phyloP scores from a whole-genome alignment of 2,888 invertebrate genomes.

The Pyrocoelia pectoralis region DNA sequence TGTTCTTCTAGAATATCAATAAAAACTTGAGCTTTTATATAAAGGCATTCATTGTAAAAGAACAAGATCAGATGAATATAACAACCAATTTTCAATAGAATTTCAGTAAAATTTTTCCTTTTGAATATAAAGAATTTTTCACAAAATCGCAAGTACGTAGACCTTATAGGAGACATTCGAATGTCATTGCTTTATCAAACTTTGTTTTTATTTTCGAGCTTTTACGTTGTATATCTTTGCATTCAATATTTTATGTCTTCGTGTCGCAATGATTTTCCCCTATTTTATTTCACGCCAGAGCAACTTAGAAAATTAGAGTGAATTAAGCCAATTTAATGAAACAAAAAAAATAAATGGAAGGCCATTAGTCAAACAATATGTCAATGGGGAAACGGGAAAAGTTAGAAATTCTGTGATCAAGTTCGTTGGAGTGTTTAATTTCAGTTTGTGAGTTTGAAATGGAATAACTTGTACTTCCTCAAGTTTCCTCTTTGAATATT shows the following conservation, averaged over 20 bases:
- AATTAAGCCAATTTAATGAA: too few relatives aligned
- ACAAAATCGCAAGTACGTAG: neutral
- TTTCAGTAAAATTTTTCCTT: conserved; percentile 1
- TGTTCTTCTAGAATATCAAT: conserved; percentile 6
- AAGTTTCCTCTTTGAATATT: too few relatives aligned
- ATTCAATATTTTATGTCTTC: neutral
- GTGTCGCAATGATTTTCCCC: neutral
- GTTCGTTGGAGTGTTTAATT: too few relatives aligned
- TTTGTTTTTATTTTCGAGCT: neutral
- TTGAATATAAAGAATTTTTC: neutral
- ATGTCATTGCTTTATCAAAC: neutral
- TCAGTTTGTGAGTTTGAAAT: too few relatives aligned
- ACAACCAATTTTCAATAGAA: conserved; percentile 1
- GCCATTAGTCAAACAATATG: too few relatives aligned
- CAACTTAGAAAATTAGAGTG: too few relatives aligned
- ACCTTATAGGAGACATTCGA: neutral
- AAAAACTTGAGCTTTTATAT: conserved; percentile 1
- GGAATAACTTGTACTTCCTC: too few relatives aligned
- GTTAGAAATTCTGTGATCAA: too few relatives aligned
- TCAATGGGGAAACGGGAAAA: too few relatives aligned
- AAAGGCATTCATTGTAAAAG: conserved; percentile 7
- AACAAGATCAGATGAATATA: conserved; percentile 1
- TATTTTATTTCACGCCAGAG: too few relatives aligned
- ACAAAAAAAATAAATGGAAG: too few relatives aligned
- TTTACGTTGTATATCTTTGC: neutral